A percentile compares a stretch with the other conserved stretches of the same genome.
Evolutionary conservation across 2,797 vertebrate genomes (phyloP).

Genomic region (Sebastes matsubarae): DNA sequence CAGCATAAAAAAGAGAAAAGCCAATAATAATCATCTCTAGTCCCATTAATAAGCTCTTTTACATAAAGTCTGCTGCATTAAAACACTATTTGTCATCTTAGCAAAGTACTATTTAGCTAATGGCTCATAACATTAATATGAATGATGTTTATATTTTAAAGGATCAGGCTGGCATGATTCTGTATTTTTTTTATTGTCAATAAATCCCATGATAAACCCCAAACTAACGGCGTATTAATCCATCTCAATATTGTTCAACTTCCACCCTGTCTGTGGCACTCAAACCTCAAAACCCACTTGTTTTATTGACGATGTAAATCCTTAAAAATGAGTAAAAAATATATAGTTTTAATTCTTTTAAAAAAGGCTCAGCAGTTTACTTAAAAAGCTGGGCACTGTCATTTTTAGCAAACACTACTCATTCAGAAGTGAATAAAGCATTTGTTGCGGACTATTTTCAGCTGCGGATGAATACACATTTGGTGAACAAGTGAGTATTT

Average conservation of each 20-base stretch:
- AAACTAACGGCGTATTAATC: not conserved
- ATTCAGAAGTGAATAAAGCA: not conserved
- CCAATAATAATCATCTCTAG: not conserved
- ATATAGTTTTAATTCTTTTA: not conserved
- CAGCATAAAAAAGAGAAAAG: not conserved
- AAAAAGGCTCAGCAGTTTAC: not conserved
- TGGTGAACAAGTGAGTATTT: not conserved
- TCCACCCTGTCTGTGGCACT: not conserved
- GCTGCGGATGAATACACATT: not conserved
- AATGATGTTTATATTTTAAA: no score
- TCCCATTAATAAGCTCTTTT: constrained; percentile 5
- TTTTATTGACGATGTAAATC: no score
- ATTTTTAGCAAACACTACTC: not conserved
- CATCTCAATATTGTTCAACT: no score
- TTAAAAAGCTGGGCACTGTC: not conserved
- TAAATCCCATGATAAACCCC: not conserved
- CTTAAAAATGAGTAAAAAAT: not conserved
- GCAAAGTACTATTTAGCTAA: not conserved
- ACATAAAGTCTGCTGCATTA: constrained; percentile 8
- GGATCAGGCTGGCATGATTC: no score
- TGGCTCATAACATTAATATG: not conserved
- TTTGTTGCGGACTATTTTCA: not conserved
- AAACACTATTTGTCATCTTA: constrained; percentile 2
- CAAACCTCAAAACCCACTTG: no score
- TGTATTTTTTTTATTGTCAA: not conserved